Percentiles rank a stretch among this genome's conserved stretches.
phyloP scores from a whole-genome alignment of 2,797 vertebrate species.

The Iguana delicatissima region DNA sequence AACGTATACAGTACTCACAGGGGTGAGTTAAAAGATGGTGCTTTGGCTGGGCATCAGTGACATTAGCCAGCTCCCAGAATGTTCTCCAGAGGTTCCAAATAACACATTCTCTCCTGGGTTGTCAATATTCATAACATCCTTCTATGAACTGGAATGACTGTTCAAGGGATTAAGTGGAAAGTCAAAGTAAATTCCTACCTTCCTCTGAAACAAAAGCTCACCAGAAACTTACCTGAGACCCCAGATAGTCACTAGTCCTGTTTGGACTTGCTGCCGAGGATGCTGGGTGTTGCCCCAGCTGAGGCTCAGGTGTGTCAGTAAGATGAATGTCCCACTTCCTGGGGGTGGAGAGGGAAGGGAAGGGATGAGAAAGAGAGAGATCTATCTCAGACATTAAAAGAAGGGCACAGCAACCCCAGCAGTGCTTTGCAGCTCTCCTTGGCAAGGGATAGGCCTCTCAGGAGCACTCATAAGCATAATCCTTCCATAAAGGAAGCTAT shows the following conservation, averaged over 20 bases:
- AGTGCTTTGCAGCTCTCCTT: neutral
- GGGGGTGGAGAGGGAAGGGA: neutral
- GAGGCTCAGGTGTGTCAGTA: slow-evolving; percentile 84
- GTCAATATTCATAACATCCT: neutral
- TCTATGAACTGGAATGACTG: neutral
- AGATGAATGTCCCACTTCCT: slow-evolving; percentile 86
- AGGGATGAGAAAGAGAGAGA: neutral
- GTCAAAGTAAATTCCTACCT: neutral
- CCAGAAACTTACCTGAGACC: slow-evolving; percentile 79
- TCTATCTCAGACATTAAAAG: neutral
- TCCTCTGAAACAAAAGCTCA: neutral
- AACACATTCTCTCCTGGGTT: neutral
- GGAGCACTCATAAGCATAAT: neutral
- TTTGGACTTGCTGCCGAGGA: slow-evolving; percentile 84
- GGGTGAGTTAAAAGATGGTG: neutral
- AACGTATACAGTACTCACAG: neutral
- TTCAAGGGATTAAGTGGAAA: neutral
- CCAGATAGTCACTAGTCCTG: slow-evolving; percentile 84
- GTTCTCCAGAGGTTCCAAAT: neutral
- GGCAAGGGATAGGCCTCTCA: neutral
- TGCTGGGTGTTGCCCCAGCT: slow-evolving; percentile 81
- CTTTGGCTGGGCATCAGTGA: neutral
- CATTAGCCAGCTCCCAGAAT: neutral
- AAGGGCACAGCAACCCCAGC: no score
- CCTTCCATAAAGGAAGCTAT: neutral